These are phyloP conservation scores for Eutrigla gurnardus DNA, from an alignment of 2,797 vertebrate genomes.

Conservation along the genomic window DNA sequence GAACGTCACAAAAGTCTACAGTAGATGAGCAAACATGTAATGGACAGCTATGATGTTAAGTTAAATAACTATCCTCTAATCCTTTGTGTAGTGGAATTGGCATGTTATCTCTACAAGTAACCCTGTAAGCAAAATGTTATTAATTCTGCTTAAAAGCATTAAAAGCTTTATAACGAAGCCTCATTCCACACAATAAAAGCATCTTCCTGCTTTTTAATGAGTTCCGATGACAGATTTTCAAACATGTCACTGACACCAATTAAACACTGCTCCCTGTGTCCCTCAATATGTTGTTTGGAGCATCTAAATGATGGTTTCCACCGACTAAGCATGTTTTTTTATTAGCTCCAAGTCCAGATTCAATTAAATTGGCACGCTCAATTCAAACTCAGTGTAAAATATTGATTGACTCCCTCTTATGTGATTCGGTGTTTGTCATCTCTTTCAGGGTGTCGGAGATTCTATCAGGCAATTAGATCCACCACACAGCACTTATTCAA, in stretches of 20 bases:
- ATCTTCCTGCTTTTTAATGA: neutral
- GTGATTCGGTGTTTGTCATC: conserved; percentile 34
- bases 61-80: neutral
- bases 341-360: conserved; percentile 7
- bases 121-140: neutral
- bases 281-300: neutral
- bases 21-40: neutral
- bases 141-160: neutral
- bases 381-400: conserved; percentile 38
- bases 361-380: conserved; percentile 14
- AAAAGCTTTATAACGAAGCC: neutral
- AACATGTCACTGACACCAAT: neutral
- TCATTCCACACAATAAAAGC: conserved; percentile 8
- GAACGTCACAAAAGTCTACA: neutral
- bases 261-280: neutral
- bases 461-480: too few species aligned
- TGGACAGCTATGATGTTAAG: neutral
- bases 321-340: too few species aligned
- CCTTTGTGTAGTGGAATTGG: neutral
- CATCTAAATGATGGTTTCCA: too few species aligned
- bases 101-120: neutral
- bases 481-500: too few species aligned
- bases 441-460: neutral
- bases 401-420: conserved; percentile 32
- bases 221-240: neutral